Conservation (phyloP, 1,140 invertebrate species). For the Chionoecetes opilio region DNA sequence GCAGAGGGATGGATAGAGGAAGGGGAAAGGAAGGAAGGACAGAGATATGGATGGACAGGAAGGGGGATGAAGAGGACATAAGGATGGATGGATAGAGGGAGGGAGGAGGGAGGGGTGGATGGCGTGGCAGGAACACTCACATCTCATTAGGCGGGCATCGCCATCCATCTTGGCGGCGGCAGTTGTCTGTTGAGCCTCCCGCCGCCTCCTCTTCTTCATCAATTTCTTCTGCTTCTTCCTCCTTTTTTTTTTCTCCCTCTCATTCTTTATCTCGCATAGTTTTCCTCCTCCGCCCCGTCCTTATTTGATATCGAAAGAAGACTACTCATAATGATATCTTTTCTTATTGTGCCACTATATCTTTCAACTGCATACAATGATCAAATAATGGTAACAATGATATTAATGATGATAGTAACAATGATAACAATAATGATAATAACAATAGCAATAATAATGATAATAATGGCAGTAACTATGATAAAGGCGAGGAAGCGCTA, state of each 20-base stretch:
- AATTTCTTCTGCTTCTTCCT: background rate
- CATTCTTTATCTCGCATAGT: background rate
- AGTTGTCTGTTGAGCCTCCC: conserved; percentile 49
- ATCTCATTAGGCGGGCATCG: conserved; percentile 60
- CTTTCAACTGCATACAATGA: no score
- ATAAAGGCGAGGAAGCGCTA: background rate
- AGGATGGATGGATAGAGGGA: background rate
- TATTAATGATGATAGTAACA: background rate
- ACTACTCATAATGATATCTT: no score
- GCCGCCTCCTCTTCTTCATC: background rate
- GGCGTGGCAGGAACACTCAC: background rate
- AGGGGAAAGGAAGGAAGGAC: no score
- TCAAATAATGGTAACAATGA: background rate
- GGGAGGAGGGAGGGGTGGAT: background rate
- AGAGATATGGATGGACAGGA: no score
- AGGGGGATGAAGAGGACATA: no score
- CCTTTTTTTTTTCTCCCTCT: background rate
- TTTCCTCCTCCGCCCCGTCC: background rate
- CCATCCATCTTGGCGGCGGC: conserved; percentile 64
- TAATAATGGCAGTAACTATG: conserved; percentile 15
- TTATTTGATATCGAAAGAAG: background rate
- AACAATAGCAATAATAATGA: background rate
- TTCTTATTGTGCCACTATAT: no score
- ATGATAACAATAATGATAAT: conserved; percentile 1
- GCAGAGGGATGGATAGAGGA: no score